phyloP scores from a whole-genome alignment of 1,140 invertebrate species.

The Pygmarrhopalites habei region DNA sequence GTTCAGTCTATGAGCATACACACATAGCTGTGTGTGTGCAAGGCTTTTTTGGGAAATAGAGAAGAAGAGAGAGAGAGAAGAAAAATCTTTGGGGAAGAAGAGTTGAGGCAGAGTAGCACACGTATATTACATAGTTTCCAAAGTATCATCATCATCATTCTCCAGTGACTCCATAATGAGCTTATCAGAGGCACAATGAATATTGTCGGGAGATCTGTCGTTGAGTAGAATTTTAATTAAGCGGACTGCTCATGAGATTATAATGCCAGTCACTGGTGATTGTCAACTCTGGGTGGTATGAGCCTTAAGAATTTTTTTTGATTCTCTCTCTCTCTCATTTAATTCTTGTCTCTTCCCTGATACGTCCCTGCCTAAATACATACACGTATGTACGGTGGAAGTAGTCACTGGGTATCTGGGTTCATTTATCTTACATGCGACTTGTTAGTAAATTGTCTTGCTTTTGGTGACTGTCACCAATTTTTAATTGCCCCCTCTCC shows the following conservation, averaged over 20 bases:
- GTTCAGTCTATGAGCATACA: too few relatives aligned
- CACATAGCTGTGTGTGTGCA: too few relatives aligned
- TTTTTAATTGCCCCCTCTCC: conserved; percentile 1
- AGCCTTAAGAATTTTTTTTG: conserved; percentile 28
- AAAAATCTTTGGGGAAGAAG: too few relatives aligned
- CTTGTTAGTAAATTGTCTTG: conserved; percentile 5
- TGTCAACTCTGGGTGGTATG: conserved; percentile 39
- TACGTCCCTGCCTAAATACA: too few relatives aligned
- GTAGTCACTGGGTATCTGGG: not conserved
- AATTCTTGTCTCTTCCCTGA: too few relatives aligned
- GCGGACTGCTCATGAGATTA: conserved; percentile 15
- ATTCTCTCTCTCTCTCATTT: conserved; percentile 21
- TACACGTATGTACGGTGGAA: too few relatives aligned
- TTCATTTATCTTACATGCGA: not conserved
- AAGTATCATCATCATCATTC: too few relatives aligned
- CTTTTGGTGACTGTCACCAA: conserved; percentile 1
- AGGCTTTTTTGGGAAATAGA: too few relatives aligned
- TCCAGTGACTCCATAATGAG: conserved; percentile 22
- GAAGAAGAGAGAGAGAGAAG: too few relatives aligned
- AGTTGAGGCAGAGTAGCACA: too few relatives aligned
- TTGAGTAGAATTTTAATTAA: conserved; percentile 37
- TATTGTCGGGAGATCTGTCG: conserved; percentile 29
- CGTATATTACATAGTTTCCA: too few relatives aligned
- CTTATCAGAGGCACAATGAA: conserved; percentile 34
- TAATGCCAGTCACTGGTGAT: conserved; percentile 34